A percentile compares a stretch with the other conserved stretches of the same genome.
Evolutionary conservation across 2,113 vertebrate species (phyloP).

Genomic region (Gavia stellata): DNA sequence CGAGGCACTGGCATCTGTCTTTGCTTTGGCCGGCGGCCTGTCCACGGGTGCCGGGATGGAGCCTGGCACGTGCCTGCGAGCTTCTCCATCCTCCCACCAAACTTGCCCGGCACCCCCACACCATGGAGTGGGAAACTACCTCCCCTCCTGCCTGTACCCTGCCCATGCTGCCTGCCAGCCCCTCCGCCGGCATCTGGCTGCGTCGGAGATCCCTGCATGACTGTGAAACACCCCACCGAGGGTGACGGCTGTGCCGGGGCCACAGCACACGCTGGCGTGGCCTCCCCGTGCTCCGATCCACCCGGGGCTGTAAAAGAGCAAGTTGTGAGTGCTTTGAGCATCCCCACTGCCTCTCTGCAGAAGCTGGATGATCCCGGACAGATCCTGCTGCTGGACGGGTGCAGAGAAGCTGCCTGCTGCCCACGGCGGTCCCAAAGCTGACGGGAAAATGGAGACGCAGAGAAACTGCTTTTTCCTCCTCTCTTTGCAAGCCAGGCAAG

Average conservation of each 20-base stretch:
- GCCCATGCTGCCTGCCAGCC: background rate
- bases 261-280: fast-evolving
- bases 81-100: background rate
- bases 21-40: fast-evolving
- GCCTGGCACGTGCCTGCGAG: fast-evolving
- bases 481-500: too few relatives aligned
- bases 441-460: background rate
- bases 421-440: background rate
- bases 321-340: background rate
- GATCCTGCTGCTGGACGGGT: background rate
- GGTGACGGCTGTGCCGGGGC: background rate
- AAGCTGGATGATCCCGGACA: too few relatives aligned
- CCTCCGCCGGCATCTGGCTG: fast-evolving
- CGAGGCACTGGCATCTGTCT: fast-evolving
- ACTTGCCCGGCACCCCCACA: fast-evolving
- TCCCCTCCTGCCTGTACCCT: background rate
- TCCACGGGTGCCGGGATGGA: background rate
- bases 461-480: background rate
- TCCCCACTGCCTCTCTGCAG: background rate
- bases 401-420: background rate
- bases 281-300: background rate
- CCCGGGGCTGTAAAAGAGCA: background rate
- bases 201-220: fast-evolving
- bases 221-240: too few relatives aligned
- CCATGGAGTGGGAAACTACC: fast-evolving